Conservation (phyloP, 92 coral and sea anemone species). For the Muricea muricata region DNA sequence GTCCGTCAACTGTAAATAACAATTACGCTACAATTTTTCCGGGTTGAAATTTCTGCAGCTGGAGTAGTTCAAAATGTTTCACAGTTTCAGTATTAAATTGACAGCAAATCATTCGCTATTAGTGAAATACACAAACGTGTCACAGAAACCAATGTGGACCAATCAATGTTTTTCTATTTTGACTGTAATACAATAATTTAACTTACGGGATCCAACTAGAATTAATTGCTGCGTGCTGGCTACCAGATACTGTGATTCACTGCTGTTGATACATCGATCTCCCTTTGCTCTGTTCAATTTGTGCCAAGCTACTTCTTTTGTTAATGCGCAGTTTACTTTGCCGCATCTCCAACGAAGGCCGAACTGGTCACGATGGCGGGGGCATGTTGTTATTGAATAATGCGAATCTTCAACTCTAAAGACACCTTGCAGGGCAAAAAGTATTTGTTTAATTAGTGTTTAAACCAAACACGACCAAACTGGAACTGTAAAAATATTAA, state of each 20-base stretch:
- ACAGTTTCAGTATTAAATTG: too few relatives aligned
- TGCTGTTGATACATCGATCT: conserved; percentile 36
- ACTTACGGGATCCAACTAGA: conserved; percentile 69
- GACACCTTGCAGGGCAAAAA: conserved; percentile 32
- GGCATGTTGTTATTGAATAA: conserved; percentile 42
- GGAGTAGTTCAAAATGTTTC: too few relatives aligned
- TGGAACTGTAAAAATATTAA: too few relatives aligned
- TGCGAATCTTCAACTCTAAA: conserved; percentile 51
- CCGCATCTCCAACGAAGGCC: conserved; percentile 59
- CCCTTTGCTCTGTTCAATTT: conserved; percentile 55
- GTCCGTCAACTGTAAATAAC: too few relatives aligned
- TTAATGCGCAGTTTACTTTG: conserved; percentile 47
- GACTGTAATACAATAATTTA: too few relatives aligned
- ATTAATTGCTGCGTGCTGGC: conserved; percentile 7
- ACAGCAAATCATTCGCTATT: neutral
- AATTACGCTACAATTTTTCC: too few relatives aligned
- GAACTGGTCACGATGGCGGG: conserved; percentile 48
- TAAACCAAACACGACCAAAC: too few relatives aligned
- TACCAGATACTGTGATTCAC: conserved; percentile 38
- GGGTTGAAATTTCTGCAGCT: too few relatives aligned
- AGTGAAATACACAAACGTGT: too few relatives aligned
- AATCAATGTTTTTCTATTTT: too few relatives aligned
- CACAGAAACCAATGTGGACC: neutral
- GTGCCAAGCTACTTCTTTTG: conserved; percentile 43
- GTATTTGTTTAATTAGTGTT: too few relatives aligned